Evolutionary conservation across 2,888 invertebrate genomes (phyloP).

Genomic region (Entomobrya multifasciata): DNA sequence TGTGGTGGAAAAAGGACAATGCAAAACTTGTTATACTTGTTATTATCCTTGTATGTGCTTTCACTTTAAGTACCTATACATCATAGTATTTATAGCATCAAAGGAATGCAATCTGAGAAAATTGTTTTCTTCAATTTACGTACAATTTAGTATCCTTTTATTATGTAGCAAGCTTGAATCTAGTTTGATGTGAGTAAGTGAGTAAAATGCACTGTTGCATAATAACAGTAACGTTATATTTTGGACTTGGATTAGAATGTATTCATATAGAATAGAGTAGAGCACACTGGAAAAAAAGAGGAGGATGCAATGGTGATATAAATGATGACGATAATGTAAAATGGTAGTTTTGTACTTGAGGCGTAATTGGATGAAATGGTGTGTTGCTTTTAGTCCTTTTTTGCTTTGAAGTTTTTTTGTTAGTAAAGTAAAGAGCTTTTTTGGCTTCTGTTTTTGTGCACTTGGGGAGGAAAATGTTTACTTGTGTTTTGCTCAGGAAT

Average conservation of each 20-base stretch:
- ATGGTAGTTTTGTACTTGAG: slow-evolving; percentile 6
- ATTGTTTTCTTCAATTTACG: slow-evolving; percentile 4
- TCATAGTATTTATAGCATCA: no score
- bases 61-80: no score
- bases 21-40: no score
- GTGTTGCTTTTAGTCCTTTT: neutral
- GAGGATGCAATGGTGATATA: neutral
- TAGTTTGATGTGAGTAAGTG: no score
- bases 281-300: neutral
- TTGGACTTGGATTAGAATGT: no score
- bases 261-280: no score
- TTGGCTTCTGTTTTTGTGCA: slow-evolving; percentile 38
- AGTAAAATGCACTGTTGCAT: slow-evolving; percentile 21
- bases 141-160: no score
- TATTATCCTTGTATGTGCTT: slow-evolving; percentile 9
- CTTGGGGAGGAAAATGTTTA: neutral
- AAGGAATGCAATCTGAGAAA: neutral
- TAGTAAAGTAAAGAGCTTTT: slow-evolving; percentile 19
- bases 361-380: slow-evolving; percentile 28
- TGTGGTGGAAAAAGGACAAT: slow-evolving; percentile 13
- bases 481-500: neutral
- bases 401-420: slow-evolving; percentile 18
- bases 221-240: slow-evolving; percentile 13
- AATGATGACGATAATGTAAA: slow-evolving; percentile 18
- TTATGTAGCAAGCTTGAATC: no score